Evolutionary conservation across 1,140 invertebrate species (phyloP).

Genomic region (Propsilocerus akamusi): DNA sequence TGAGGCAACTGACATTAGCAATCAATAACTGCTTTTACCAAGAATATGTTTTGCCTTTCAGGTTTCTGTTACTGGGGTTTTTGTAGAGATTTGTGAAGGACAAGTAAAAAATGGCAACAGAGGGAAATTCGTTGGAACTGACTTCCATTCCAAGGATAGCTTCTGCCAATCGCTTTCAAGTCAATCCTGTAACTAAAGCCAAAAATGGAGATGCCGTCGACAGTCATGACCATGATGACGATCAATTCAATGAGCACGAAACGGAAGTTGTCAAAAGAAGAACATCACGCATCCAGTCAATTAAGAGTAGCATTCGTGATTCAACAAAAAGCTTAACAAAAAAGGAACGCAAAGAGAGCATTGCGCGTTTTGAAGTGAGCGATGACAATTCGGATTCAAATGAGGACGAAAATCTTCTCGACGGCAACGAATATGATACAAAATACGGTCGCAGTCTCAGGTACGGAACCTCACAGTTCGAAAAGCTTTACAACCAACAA

Average conservation of each 20-base stretch:
- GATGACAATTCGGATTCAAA: conserved; percentile 26
- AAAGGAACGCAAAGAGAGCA: neutral
- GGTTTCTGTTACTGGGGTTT: no score
- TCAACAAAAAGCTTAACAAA: conserved; percentile 34
- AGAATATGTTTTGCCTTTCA: no score
- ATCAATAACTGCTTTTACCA: no score
- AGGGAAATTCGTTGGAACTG: neutral
- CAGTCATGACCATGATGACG: conserved; percentile 19
- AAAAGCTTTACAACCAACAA: neutral
- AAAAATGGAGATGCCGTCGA: conserved; percentile 13
- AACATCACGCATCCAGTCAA: conserved; percentile 16
- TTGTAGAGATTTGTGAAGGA: no score
- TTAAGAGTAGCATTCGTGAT: conserved; percentile 38
- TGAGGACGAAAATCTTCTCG: conserved; percentile 35
- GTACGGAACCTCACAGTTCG: conserved; percentile 19
- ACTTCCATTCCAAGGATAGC: neutral
- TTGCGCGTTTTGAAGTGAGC: conserved; percentile 21
- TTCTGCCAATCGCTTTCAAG: conserved; percentile 19
- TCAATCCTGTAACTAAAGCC: conserved; percentile 20
- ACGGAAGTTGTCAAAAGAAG: conserved; percentile 14
- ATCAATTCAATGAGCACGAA: conserved; percentile 17
- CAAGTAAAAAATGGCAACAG: neutral
- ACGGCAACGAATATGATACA: conserved; percentile 40
- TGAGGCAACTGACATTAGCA: no score
- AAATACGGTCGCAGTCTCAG: conserved; percentile 63